Evolutionary conservation across 2,113 vertebrate species (phyloP), one percentile per base, ranked within the genome.

Genomic region (Nyctibius bracteatus): DNA sequence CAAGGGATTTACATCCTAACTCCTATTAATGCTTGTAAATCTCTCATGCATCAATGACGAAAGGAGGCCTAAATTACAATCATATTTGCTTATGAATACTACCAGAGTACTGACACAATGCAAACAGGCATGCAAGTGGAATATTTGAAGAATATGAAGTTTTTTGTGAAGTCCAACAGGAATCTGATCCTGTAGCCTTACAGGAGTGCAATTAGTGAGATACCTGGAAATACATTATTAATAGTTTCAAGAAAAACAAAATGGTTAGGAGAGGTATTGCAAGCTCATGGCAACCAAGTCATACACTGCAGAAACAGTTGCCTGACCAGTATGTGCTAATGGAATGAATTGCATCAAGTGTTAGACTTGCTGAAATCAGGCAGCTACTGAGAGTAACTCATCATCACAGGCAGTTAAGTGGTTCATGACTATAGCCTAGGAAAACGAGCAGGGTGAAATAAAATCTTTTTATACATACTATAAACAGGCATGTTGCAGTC

Each of bases 21-120:
- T 94, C 73, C 68, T 93, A 94, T 96, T 97, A 97, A 97, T 96
- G 95, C 92, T 93, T 96, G 96, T 92, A 97, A 97, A 97, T 97
- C 96, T 95, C 91, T 92, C 94, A 96, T 90, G 91, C 96, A 92
- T 96, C 96, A 89, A 81, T 92, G 95, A 92, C 20, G 23, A 94
- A 73, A 95, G 80, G 92, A 93, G 61, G 95, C 78, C 92, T 94
- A 96, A 96, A 94, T 97, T 97, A 87, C 91, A 87, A 83, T 96
- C 91, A 94, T 96, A 96, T 94, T 97, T 97, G 87, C 96, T 95
- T 97, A 92, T 96, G 88, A 97, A 96, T 95, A 59, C 88, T 88
- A 28, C 74, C 68, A 75, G 67, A 62, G 28, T 41, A 52, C 39
- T 61, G 44, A 84, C 79, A 83, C 57, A 83, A 81, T 67, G 65